These are phyloP conservation scores for Parazoanthus atlanticus DNA, from an alignment of 92 coral and sea anemone species.

Conservation along the genomic window DNA sequence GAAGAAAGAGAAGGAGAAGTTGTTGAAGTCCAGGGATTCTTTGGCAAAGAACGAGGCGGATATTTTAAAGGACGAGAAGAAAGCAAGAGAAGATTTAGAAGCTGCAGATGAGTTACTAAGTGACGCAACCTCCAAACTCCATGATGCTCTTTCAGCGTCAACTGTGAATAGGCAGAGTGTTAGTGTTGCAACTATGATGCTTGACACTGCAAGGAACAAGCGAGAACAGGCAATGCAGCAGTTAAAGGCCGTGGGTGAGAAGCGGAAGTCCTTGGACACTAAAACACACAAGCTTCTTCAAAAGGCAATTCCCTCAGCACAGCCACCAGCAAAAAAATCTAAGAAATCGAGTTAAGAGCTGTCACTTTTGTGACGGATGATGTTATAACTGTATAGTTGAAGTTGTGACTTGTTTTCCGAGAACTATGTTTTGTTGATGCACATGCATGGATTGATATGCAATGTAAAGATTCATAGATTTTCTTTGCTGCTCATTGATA, in stretches of 20 bases:
- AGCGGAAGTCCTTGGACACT: conserved; percentile 52
- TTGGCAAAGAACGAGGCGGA: no score
- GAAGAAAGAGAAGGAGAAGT: no score
- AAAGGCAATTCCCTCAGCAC: conserved; percentile 39
- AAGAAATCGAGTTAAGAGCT: conserved; percentile 24
- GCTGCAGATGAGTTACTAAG: no score
- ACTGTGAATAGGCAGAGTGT: conserved; percentile 44
- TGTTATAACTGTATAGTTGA: conserved; percentile 25
- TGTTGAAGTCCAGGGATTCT: no score
- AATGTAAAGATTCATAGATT: conserved; percentile 27
- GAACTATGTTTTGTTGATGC: conserved; percentile 31
- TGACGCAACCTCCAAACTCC: no score
- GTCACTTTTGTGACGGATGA: conserved; percentile 20
- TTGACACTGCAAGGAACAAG: conserved; percentile 56
- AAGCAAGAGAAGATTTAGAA: no score
- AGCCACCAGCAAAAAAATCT: conserved; percentile 27
- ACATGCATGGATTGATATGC: conserved; percentile 33
- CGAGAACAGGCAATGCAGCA: conserved; percentile 55
- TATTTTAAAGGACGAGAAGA: no score
- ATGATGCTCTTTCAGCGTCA: conserved; percentile 57
- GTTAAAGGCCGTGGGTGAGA: conserved; percentile 53
- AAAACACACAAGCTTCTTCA: conserved; percentile 51
- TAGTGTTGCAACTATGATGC: conserved; percentile 54
- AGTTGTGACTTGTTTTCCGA: conserved; percentile 23
- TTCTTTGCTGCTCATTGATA: conserved; percentile 31